phyloP scores from a whole-genome alignment of 2,888 invertebrate species.

The Melangyna quadrimaculata region DNA sequence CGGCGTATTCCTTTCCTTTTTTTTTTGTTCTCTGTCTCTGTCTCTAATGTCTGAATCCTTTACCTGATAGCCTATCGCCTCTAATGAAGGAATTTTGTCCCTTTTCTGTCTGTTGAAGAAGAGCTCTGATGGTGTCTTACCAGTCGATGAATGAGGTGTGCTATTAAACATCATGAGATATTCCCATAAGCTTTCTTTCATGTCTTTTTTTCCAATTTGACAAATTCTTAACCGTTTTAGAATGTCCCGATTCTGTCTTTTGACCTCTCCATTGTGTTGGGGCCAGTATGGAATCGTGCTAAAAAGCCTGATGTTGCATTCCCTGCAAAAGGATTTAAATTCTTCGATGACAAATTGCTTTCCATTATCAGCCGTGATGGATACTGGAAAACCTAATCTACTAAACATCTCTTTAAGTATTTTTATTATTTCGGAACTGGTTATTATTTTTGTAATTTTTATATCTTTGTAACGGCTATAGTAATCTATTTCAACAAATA shows the following conservation, averaged over 20 bases:
- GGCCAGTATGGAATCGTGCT: conserved; percentile 73
- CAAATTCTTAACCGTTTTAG: conserved; percentile 73
- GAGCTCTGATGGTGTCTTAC: conserved; percentile 73
- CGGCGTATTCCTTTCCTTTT: conserved; percentile 48
- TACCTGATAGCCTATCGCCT: background rate
- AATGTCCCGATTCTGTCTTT: conserved; percentile 74
- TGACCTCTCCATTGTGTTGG: conserved; percentile 74
- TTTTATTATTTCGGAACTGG: conserved; percentile 18
- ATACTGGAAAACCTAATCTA: conserved; percentile 72
- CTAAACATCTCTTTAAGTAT: conserved; percentile 72
- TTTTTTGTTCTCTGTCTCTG: conserved; percentile 25
- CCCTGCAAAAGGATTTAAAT: conserved; percentile 63
- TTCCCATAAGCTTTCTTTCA: conserved; percentile 69
- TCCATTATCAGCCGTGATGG: conserved; percentile 73
- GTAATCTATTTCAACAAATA: conserved; percentile 58
- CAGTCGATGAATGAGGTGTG: conserved; percentile 74
- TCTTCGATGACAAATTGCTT: conserved; percentile 73
- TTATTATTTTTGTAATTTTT: conserved; percentile 18
- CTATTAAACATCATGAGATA: conserved; percentile 49
- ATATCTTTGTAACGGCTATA: conserved; percentile 32
- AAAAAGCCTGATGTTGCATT: conserved; percentile 65
- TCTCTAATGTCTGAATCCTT: conserved; percentile 3
- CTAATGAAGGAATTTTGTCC: conserved; percentile 69
- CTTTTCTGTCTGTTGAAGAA: conserved; percentile 71
- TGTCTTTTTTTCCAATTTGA: conserved; percentile 58